phyloP scores from a whole-genome alignment of 2,113 vertebrate genomes.

The Tyrannus savana region DNA sequence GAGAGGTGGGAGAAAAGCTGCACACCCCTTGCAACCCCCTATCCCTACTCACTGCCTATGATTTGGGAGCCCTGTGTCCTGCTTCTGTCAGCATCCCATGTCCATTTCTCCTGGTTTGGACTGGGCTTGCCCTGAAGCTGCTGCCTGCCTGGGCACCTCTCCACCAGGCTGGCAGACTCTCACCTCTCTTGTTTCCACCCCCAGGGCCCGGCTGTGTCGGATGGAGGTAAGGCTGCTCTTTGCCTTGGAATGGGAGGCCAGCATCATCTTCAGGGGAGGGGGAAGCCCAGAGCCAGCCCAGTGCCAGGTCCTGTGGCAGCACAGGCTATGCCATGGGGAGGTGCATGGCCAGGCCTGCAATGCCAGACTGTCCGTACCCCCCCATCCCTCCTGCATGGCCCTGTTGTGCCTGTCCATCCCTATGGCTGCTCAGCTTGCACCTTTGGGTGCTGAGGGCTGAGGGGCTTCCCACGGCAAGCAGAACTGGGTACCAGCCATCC shows the following conservation, averaged over 20 bases:
- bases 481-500: not conserved
- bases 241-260: not conserved
- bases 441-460: not conserved
- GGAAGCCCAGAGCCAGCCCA: not conserved
- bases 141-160: not conserved
- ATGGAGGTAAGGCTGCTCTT: conserved; percentile 75
- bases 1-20: not conserved
- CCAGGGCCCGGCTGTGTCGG: conserved; percentile 76
- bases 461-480: not conserved
- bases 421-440: not conserved
- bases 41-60: fast-evolving
- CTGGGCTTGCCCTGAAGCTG: not conserved
- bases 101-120: not conserved
- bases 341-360: fast-evolving
- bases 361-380: not conserved
- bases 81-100: not conserved
- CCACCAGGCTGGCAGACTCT: not conserved
- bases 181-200: conserved; percentile 52
- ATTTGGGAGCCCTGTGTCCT: not conserved
- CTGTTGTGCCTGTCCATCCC: not conserved
- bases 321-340: not conserved
- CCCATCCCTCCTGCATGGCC: fast-evolving
- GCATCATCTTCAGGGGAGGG: not conserved
- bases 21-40: not conserved
- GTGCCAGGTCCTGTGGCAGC: not conserved